phyloP scores from a whole-genome alignment of 1,140 invertebrate genomes.

The Drosophila auraria region DNA sequence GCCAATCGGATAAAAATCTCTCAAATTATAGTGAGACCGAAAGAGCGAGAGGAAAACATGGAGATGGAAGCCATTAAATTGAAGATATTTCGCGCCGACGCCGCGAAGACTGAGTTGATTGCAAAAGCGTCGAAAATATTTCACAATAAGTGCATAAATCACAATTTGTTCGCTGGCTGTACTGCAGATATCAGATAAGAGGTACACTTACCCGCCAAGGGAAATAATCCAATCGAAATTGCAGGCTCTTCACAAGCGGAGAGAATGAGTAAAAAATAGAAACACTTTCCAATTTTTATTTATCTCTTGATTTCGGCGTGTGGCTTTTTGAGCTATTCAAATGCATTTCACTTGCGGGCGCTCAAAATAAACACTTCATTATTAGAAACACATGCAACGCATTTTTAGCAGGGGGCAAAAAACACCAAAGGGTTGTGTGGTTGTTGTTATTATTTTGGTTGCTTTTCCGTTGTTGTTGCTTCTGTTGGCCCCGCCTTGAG shows the following conservation, averaged over 20 bases:
- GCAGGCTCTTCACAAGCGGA: neutral
- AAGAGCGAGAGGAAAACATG: constrained; percentile 14
- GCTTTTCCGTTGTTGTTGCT: constrained; percentile 8
- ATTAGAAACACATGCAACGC: constrained; percentile 75
- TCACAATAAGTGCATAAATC: constrained; percentile 49
- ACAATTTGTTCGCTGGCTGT: constrained; percentile 31
- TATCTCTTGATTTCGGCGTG: constrained; percentile 36
- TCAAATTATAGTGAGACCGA: constrained; percentile 11
- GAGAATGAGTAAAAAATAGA: constrained; percentile 10
- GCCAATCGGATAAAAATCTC: constrained; percentile 23
- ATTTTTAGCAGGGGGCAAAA: constrained; percentile 29
- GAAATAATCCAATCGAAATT: constrained; percentile 38
- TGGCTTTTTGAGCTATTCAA: constrained; percentile 41
- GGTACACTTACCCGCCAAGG: constrained; percentile 34
- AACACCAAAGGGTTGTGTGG: constrained; percentile 30
- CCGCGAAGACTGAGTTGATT: constrained; percentile 27
- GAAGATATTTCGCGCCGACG: constrained; percentile 32
- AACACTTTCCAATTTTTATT: constrained; percentile 55
- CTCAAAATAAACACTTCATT: constrained; percentile 81
- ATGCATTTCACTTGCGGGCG: constrained; percentile 56
- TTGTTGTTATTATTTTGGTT: constrained; percentile 31
- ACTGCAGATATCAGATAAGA: constrained; percentile 27
- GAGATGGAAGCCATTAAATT: constrained; percentile 35
- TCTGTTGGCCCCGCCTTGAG: constrained; percentile 32
- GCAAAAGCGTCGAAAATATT: constrained; percentile 37